A percentile compares a stretch with the other conserved stretches of the same genome.
Evolutionary conservation across 2,113 vertebrate genomes (phyloP).

Genomic region (Morone saxatilis): DNA sequence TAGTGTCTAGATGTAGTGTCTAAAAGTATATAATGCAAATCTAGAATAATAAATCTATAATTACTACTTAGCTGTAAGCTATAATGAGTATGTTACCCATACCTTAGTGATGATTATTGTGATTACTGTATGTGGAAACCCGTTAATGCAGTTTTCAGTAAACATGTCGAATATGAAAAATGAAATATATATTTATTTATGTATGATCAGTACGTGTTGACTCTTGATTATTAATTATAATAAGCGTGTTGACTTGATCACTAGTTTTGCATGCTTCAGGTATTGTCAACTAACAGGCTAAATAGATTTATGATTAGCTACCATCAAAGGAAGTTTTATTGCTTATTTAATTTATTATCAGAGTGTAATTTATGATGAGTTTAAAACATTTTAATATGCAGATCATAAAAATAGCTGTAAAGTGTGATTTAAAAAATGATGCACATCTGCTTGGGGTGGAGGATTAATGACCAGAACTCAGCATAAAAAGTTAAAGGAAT

Average conservation of each 20-base stretch:
- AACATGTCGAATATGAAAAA: background rate
- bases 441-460: background rate
- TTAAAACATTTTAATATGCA: background rate
- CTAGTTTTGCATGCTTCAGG: conserved; percentile 8
- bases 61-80: background rate
- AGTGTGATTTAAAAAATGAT: background rate
- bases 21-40: background rate
- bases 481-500: background rate
- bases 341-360: background rate
- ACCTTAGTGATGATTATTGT: background rate
- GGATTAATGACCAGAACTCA: background rate
- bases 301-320: conserved; percentile 2
- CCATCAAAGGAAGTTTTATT: background rate
- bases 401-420: background rate
- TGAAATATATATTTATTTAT: background rate
- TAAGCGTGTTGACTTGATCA: too few relatives aligned
- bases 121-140: background rate
- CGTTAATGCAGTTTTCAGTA: background rate
- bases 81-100: background rate
- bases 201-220: background rate
- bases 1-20: too few relatives aligned
- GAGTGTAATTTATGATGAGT: background rate
- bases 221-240: background rate
- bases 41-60: background rate
- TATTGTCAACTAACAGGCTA: background rate